Evolutionary conservation across 2,113 vertebrate genomes (phyloP).

Genomic region (Gasterosteus aculeatus): DNA sequence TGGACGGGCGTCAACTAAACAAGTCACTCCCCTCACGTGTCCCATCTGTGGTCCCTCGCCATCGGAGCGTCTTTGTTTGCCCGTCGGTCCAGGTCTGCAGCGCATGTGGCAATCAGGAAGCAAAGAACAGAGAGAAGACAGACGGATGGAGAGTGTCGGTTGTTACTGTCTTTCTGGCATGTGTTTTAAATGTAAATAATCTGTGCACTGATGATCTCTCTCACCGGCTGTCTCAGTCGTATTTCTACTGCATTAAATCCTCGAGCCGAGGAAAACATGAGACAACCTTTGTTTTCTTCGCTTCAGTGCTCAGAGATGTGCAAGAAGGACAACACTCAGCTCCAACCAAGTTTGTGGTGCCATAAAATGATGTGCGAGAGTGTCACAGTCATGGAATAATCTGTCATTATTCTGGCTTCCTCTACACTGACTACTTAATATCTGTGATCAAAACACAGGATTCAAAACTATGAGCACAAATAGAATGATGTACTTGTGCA

Average conservation of each 20-base stretch:
- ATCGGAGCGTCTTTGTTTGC: not conserved
- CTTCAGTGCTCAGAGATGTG: not conserved
- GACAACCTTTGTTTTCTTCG: constrained; percentile 6
- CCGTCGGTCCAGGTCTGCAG: not conserved
- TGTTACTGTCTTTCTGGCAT: not conserved
- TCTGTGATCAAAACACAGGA: constrained; percentile 6
- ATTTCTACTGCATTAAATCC: constrained; percentile 30
- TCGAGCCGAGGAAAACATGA: constrained; percentile 12
- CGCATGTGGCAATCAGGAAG: not conserved
- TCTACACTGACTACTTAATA: not conserved
- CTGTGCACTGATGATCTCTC: not conserved
- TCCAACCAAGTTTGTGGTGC: constrained; percentile 22
- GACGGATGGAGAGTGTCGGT: not conserved
- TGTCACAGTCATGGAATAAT: constrained; percentile 34
- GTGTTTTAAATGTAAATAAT: not conserved
- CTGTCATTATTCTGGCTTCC: not conserved
- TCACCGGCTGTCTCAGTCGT: constrained; percentile 5
- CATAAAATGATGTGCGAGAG: constrained; percentile 21
- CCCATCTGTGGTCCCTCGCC: not conserved
- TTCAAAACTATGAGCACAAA: constrained; percentile 31
- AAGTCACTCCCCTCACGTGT: not conserved
- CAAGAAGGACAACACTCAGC: not conserved
- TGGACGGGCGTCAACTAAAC: constrained; percentile 2
- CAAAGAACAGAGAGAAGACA: constrained; percentile 19
- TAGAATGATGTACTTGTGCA: constrained; percentile 9